Base-by-base conservation (phyloP, 2,888 invertebrate species). In the Xestia xanthographa region DNA sequence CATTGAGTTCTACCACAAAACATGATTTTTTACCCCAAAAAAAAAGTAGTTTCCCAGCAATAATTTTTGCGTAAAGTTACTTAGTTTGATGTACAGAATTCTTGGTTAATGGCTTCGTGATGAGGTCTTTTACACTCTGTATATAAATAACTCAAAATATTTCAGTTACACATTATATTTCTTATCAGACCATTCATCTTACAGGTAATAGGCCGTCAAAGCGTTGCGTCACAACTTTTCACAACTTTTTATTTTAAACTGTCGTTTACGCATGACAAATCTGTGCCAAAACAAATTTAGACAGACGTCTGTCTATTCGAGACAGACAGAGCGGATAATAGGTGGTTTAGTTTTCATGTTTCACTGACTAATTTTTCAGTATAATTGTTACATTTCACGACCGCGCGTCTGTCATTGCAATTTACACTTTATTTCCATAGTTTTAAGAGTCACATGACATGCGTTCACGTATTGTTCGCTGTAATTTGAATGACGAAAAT, bases 281-380 rank as follows among this genome's bases (percentile, higher is more conserved):
- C 48, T 14, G 75, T 86, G 87, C 86, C 86, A 87, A 86, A 84
- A 87, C 66, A 43, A 58, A 80, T 82, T 79, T 75, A 79, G 43
- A 77, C 41, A 79, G 67, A 72, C 41, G 77, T 41, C 62, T 60
- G 66, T 72, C 72, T 8, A 63, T 72, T 67, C 8, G 56, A 69
- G 66, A 65, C 53, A 63, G 74, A 74, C 68, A 66, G 67, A 48
- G 75, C 66, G 62, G 41, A 72, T 76, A 83, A 83, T 86, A 66
- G 29, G 26, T 4, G 65, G 50, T 41, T 78, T 56, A 60, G 56
- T 69, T 85, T 83, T 72, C 77, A 63, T 63, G 41, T n/a, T 63
- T 41, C 41, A 41, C 1, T 41, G 17, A 41, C 41, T 14, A 43
- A n/a, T 41, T 63, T 41, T 63, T 63, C n/a, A 63, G 41, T 41